Evolutionary conservation across 2,888 invertebrate species (phyloP).

Genomic region (Watsonalla cultraria): DNA sequence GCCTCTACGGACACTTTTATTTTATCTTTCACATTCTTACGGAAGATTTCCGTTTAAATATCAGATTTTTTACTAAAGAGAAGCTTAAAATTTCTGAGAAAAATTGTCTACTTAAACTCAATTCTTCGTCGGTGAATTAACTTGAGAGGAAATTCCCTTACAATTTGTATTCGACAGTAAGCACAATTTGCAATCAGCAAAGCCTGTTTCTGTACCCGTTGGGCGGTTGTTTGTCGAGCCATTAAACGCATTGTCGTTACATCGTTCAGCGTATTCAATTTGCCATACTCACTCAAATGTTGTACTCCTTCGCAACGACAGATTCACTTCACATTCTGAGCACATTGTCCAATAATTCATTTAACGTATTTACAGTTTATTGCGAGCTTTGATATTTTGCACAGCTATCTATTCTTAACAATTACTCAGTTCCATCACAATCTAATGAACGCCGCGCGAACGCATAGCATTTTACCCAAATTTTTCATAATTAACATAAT

Average conservation of each 20-base stretch:
- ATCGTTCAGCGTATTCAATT: slow-evolving; percentile 10
- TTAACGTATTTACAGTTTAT: background rate
- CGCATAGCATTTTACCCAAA: too few relatives aligned
- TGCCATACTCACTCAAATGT: background rate
- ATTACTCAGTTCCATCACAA: too few relatives aligned
- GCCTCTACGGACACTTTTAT: slow-evolving; percentile 9
- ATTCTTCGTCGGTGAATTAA: slow-evolving; percentile 51
- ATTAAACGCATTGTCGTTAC: slow-evolving; percentile 41
- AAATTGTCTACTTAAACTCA: slow-evolving; percentile 48
- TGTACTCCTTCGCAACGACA: background rate
- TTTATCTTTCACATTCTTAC: slow-evolving; percentile 12
- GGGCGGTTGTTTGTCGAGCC: slow-evolving; percentile 47
- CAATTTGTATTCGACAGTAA: slow-evolving; percentile 64
- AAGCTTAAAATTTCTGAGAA: slow-evolving; percentile 32
- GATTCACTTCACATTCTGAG: background rate
- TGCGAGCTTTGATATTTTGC: too few relatives aligned
- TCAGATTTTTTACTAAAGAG: slow-evolving; percentile 22
- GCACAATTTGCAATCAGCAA: slow-evolving; percentile 71
- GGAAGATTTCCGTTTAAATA: slow-evolving; percentile 16
- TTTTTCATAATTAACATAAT: too few relatives aligned
- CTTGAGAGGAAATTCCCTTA: slow-evolving; percentile 56
- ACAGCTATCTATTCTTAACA: too few relatives aligned
- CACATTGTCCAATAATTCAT: background rate
- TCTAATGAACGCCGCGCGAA: too few relatives aligned
- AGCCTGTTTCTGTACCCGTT: slow-evolving; percentile 52